Percentiles rank a stretch among this genome's conserved stretches.
These are phyloP conservation scores for Anas flavirostris DNA, from an alignment of 2,797 vertebrate species.

Conservation along the genomic window DNA sequence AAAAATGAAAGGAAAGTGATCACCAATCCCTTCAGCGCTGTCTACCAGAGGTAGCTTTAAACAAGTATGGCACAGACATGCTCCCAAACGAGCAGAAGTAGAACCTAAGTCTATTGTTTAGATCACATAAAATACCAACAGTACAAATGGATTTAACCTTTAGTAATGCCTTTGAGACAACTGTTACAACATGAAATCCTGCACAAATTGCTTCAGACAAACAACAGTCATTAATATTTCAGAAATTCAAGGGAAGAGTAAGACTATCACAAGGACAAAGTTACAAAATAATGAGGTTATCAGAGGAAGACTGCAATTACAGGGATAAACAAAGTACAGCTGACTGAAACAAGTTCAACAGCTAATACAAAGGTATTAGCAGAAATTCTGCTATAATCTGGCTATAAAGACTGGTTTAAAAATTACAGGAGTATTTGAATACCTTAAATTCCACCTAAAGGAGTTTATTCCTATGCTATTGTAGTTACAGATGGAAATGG, in stretches of 20 bases:
- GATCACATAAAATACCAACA: not conserved
- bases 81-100: not conserved
- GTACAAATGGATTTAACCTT: not conserved
- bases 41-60: not conserved
- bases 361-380: conserved; percentile 12
- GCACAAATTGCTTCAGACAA: conserved; percentile 8
- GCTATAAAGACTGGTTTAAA: not conserved
- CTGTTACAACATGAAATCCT: not conserved
- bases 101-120: not conserved
- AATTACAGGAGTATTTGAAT: not conserved
- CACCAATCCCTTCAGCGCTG: not conserved
- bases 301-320: not conserved
- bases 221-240: conserved; percentile 23
- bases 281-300: not conserved
- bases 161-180: not conserved
- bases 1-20: not conserved
- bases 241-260: not conserved
- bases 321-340: conserved; percentile 18
- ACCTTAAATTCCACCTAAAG: conserved; percentile 23
- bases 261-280: not conserved
- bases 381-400: conserved; percentile 35
- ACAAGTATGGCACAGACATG: not conserved
- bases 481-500: not conserved
- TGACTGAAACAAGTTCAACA: not conserved
- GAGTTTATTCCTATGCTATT: not conserved